Evolutionary conservation across 2,113 vertebrate species (phyloP).

Genomic region (Heterotis niloticus): DNA sequence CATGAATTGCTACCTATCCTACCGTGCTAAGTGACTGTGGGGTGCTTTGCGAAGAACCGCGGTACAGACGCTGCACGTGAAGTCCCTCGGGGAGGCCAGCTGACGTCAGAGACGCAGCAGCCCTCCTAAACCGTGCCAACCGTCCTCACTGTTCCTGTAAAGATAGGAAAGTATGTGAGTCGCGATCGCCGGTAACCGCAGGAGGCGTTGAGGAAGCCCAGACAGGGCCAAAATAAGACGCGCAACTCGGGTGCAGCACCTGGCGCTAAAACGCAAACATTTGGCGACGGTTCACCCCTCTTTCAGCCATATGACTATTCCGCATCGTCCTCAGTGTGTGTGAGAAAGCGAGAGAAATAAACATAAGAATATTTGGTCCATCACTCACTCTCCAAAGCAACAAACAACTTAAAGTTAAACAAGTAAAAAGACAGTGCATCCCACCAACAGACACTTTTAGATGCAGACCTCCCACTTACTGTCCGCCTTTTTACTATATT

Average conservation of each 20-base stretch:
- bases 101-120: too few species aligned
- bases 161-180: background rate
- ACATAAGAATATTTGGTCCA: too few species aligned
- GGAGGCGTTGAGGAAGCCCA: background rate
- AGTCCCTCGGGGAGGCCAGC: background rate
- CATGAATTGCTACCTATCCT: background rate
- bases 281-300: background rate
- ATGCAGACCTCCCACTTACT: background rate
- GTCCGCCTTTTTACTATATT: background rate
- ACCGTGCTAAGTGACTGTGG: too few species aligned
- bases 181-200: background rate
- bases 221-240: too few species aligned
- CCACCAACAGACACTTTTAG: too few species aligned
- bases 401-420: too few species aligned
- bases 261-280: too few species aligned
- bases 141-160: conserved; percentile 22
- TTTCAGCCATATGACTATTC: background rate
- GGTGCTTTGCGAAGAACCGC: too few species aligned
- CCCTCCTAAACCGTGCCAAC: background rate
- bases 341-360: background rate
- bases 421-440: too few species aligned
- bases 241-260: background rate
- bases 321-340: background rate
- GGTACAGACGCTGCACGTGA: background rate
- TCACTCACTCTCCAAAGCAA: too few species aligned